phyloP scores from a whole-genome alignment of 2,888 invertebrate species.

The Chalcosyrphus nemorum region DNA sequence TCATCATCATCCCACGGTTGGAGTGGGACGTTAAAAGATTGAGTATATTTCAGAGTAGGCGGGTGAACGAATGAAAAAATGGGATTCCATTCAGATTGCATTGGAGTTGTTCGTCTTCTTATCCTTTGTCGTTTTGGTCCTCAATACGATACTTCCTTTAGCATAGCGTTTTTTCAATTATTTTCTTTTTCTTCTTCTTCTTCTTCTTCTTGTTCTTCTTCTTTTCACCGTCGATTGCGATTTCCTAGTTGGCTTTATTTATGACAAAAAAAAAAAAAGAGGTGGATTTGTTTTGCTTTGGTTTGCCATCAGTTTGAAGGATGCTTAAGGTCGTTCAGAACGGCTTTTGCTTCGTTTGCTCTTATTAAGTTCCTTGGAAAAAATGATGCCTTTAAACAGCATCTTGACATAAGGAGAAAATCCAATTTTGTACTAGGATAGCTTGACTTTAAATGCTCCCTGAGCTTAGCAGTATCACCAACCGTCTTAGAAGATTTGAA shows the following conservation, averaged over 20 bases:
- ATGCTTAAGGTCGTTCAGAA: neutral
- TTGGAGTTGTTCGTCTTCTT: constrained; percentile 39
- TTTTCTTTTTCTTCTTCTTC: too few species aligned
- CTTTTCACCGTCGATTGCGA: constrained; percentile 2
- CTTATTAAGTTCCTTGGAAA: neutral
- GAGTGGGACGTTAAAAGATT: neutral
- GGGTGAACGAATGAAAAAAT: constrained; percentile 26
- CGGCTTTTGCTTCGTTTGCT: neutral
- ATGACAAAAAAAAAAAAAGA: neutral
- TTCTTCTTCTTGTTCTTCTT: too few species aligned
- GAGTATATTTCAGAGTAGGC: neutral
- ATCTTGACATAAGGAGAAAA: neutral
- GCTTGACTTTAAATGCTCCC: too few species aligned
- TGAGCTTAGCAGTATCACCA: too few species aligned
- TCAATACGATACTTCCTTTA: constrained; percentile 27
- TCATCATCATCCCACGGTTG: constrained; percentile 42
- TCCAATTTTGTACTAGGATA: too few species aligned
- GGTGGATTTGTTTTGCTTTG: neutral
- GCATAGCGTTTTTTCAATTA: constrained; percentile 2
- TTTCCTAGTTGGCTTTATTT: constrained; percentile 4
- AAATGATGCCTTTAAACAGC: neutral
- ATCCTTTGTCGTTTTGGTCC: constrained; percentile 36
- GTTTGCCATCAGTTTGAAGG: neutral
- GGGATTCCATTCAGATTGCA: constrained; percentile 44
- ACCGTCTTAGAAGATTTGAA: too few species aligned